These are phyloP conservation scores for Physocephala rufipes DNA, from an alignment of 2,888 invertebrate species.

Conservation along the genomic window DNA sequence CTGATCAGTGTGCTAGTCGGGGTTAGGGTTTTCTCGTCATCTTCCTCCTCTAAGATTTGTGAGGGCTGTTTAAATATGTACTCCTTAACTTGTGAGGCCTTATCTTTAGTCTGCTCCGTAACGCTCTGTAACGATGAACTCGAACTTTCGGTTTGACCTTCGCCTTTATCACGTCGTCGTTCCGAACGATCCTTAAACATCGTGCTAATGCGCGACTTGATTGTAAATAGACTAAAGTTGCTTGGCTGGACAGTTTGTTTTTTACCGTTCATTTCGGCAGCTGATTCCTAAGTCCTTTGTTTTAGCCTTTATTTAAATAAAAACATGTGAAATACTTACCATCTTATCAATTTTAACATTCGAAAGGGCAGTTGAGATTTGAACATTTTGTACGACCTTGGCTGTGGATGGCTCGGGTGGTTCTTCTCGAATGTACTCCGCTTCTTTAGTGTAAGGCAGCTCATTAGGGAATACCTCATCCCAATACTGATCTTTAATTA, in stretches of 20 bases:
- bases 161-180: background rate
- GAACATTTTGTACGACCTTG: slow-evolving; percentile 33
- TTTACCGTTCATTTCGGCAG: background rate
- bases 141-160: background rate
- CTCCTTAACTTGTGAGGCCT: too few relatives aligned
- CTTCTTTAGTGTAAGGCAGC: slow-evolving; percentile 82
- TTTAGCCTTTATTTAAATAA: background rate
- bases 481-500: slow-evolving; percentile 90
- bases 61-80: too few relatives aligned
- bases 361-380: background rate
- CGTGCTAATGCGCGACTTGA: background rate
- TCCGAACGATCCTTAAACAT: background rate
- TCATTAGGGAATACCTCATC: slow-evolving; percentile 85
- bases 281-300: background rate
- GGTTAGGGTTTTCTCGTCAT: background rate
- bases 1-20: background rate
- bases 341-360: slow-evolving; percentile 3
- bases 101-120: too few relatives aligned
- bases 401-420: slow-evolving; percentile 38
- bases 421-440: slow-evolving; percentile 35
- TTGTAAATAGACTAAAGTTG: background rate
- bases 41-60: background rate
- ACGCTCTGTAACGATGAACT: too few relatives aligned
- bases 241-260: background rate
- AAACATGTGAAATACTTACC: background rate